Conservation (phyloP, 2,888 invertebrate species). For the Drosophila robusta region DNA sequence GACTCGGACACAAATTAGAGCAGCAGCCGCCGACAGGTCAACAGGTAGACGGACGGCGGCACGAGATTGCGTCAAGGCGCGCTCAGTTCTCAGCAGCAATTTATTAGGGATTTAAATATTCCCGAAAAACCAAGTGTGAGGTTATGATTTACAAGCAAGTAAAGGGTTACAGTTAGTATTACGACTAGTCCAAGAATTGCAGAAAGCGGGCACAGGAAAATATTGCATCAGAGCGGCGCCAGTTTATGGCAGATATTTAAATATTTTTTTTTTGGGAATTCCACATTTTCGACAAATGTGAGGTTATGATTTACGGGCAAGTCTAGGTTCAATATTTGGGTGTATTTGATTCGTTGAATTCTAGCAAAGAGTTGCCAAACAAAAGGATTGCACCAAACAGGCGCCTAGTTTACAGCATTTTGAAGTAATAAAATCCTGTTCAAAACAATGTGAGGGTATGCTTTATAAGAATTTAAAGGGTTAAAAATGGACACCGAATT, state of each 20-base stretch:
- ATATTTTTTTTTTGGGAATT: not conserved
- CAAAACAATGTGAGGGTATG: not conserved
- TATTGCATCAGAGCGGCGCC: constrained; percentile 1
- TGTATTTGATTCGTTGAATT: too few species aligned
- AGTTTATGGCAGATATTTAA: not conserved
- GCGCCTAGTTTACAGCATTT: too few species aligned
- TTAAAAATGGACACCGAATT: too few species aligned
- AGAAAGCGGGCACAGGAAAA: not conserved
- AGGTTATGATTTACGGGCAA: not conserved
- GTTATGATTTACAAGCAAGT: constrained; percentile 40
- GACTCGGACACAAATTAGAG: constrained; percentile 58
- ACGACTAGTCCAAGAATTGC: not conserved
- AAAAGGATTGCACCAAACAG: not conserved
- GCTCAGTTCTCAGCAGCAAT: constrained; percentile 37
- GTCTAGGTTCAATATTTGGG: too few species aligned
- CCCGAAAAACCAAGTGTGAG: constrained; percentile 11
- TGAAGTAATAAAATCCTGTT: too few species aligned
- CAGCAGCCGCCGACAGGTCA: constrained; percentile 29
- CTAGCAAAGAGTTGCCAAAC: not conserved
- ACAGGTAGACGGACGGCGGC: constrained; percentile 48
- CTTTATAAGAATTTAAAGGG: not conserved
- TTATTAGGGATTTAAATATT: constrained; percentile 46
- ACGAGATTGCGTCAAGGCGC: constrained; percentile 52
- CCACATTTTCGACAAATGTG: constrained; percentile 6
- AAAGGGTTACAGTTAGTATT: constrained; percentile 14